Conservation (phyloP, 2,888 invertebrate species). For the Drosophila melanocephala region DNA sequence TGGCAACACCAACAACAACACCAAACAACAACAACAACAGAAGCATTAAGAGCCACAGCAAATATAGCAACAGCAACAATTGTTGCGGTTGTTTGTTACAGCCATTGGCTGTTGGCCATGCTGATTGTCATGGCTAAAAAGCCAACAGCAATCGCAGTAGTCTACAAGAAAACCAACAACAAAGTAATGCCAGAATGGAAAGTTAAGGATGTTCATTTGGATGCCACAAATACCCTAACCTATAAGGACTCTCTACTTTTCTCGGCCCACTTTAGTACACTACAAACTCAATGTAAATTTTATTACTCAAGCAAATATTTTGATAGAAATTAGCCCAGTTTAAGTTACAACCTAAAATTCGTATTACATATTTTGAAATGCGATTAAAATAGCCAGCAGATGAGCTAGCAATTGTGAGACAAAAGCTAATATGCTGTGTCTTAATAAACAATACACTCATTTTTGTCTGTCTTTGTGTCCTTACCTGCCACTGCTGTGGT, state of each 20-base stretch:
- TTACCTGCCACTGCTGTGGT: slow-evolving; percentile 57
- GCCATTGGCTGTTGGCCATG: slow-evolving; percentile 74
- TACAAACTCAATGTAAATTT: background rate
- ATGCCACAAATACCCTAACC: slow-evolving; percentile 39
- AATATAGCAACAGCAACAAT: slow-evolving; percentile 59
- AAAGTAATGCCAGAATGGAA: slow-evolving; percentile 39
- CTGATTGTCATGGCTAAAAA: slow-evolving; percentile 77
- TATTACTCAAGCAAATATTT: background rate
- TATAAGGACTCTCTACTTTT: background rate
- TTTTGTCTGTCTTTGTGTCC: slow-evolving; percentile 36
- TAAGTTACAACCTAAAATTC: background rate
- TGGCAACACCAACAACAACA: slow-evolving; percentile 38
- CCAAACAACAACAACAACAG: slow-evolving; percentile 31
- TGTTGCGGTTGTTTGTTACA: slow-evolving; percentile 72
- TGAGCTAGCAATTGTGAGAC: background rate
- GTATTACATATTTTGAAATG: rapidly evolving
- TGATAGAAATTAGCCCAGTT: background rate
- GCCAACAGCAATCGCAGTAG: slow-evolving; percentile 58
- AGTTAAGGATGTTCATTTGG: slow-evolving; percentile 38
- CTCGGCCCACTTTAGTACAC: background rate
- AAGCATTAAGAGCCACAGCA: slow-evolving; percentile 30
- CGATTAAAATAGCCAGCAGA: background rate
- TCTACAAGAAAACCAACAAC: slow-evolving; percentile 29
- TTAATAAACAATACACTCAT: slow-evolving; percentile 38
- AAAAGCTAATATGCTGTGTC: background rate